phyloP scores from a whole-genome alignment of 2,797 vertebrate genomes.

The Platyrinchus mystaceus region DNA sequence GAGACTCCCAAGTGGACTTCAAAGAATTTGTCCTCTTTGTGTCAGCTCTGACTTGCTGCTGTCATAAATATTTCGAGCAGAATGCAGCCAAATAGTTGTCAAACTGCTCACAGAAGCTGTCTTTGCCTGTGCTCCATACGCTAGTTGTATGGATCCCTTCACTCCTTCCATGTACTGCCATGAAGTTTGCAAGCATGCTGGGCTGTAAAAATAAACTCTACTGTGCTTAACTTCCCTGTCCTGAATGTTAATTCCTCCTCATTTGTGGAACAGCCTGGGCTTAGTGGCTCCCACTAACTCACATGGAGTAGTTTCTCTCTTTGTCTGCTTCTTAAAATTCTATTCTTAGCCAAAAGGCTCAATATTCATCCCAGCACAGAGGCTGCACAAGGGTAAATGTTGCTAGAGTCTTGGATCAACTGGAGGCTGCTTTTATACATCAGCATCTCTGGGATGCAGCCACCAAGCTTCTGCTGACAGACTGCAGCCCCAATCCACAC shows the following conservation, averaged over 20 bases:
- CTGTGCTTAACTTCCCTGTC: not conserved
- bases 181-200: not conserved
- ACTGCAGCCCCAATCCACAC: rapidly evolving
- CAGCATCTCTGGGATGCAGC: not conserved
- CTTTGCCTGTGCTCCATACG: not conserved
- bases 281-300: not conserved
- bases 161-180: not conserved
- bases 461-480: not conserved
- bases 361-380: not conserved
- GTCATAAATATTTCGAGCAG: constrained; percentile 57
- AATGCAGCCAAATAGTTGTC: not conserved
- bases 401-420: not conserved
- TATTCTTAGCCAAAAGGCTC: not conserved
- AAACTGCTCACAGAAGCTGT: not conserved
- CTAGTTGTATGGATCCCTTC: not conserved
- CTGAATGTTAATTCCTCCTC: constrained; percentile 16
- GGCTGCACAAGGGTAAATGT: not conserved
- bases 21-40: constrained; percentile 75
- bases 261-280: not conserved
- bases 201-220: constrained; percentile 41
- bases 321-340: not conserved
- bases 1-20: constrained; percentile 78
- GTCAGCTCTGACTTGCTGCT: constrained; percentile 60
- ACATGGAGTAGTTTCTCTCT: not conserved
- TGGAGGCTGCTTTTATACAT: not conserved